A percentile compares a stretch with the other conserved stretches of the same genome.
Evolutionary conservation across 2,888 invertebrate species (phyloP).

Genomic region (Adelphocoris suturalis): DNA sequence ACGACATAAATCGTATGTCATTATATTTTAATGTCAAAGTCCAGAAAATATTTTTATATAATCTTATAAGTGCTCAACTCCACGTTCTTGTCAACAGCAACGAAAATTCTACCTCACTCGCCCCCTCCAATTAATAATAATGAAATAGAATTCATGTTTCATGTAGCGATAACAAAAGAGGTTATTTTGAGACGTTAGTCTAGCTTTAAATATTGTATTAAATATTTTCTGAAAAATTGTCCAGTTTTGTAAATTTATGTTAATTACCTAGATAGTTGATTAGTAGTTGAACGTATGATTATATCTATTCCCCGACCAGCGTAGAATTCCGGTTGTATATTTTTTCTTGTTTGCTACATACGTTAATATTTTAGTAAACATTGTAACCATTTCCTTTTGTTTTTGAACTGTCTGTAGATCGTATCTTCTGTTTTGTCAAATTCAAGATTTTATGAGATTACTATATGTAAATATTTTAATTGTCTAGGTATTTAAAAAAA

Average conservation of each 20-base stretch:
- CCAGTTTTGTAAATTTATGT: slow-evolving; percentile 7
- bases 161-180: slow-evolving; percentile 19
- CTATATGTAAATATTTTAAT: not conserved
- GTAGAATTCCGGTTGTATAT: slow-evolving; percentile 8
- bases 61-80: not conserved
- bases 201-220: slow-evolving; percentile 32
- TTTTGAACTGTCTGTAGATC: slow-evolving; percentile 16
- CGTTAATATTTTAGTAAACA: not conserved
- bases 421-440: not conserved
- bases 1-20: not conserved
- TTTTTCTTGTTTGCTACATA: not conserved
- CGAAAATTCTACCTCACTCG: slow-evolving; percentile 36
- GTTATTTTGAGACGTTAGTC: slow-evolving; percentile 21
- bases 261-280: not conserved
- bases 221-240: slow-evolving; percentile 24
- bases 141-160: slow-evolving; percentile 1
- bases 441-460: slow-evolving; percentile 20
- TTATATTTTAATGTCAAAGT: not conserved
- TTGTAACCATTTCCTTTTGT: not conserved
- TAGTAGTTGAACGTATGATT: not conserved
- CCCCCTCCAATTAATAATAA: slow-evolving; percentile 5
- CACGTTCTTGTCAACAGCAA: not conserved
- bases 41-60: not conserved
- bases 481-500: not conserved
- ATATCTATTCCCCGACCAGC: not conserved